Conservation (phyloP, 1,140 invertebrate species). For the Reticulitermes speratus region DNA sequence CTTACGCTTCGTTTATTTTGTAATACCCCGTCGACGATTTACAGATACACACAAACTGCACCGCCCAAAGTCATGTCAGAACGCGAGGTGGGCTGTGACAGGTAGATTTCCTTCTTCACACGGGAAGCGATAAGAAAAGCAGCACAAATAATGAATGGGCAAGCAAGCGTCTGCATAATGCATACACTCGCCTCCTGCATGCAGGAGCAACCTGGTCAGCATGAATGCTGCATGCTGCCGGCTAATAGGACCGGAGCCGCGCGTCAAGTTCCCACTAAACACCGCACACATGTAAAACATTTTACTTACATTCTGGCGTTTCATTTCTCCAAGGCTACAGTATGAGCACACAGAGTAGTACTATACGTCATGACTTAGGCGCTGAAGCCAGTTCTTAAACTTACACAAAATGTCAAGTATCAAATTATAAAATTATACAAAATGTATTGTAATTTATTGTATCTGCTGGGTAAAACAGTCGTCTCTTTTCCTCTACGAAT, state of each 20-base stretch:
- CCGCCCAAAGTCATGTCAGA: background rate
- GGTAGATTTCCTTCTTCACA: background rate
- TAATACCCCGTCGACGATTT: too few relatives aligned
- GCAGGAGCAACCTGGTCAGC: background rate
- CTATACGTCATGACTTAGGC: too few relatives aligned
- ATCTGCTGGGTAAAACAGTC: too few relatives aligned
- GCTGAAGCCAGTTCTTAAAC: too few relatives aligned
- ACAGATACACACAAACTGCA: too few relatives aligned
- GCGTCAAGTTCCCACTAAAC: background rate
- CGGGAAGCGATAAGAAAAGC: background rate
- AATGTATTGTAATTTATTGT: too few relatives aligned
- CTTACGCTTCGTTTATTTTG: too few relatives aligned
- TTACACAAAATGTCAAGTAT: too few relatives aligned
- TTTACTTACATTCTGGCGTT: background rate
- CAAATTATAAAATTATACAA: too few relatives aligned
- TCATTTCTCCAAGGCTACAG: background rate
- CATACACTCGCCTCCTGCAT: background rate
- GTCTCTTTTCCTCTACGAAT: too few relatives aligned
- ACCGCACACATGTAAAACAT: background rate
- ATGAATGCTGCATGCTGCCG: background rate
- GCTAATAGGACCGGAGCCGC: background rate
- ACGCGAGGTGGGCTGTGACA: background rate
- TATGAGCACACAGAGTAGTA: background rate
- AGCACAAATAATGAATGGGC: background rate
- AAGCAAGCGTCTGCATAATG: background rate